These are phyloP conservation scores for Urosaurus nigricauda DNA, from an alignment of 2,797 vertebrate species.

Conservation along the genomic window DNA sequence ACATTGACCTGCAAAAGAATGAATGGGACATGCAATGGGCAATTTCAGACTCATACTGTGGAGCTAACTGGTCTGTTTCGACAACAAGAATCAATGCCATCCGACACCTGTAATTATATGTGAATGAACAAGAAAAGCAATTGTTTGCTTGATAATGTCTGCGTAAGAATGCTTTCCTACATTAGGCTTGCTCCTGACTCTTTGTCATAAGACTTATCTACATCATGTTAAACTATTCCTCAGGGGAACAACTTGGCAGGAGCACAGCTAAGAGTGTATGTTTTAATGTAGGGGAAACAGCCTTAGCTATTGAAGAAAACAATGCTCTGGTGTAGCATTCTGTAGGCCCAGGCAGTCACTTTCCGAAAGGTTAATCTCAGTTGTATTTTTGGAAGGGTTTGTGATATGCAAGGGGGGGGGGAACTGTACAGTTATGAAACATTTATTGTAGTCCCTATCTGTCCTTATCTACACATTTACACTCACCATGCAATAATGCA, in stretches of 20 bases:
- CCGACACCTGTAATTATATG: background rate
- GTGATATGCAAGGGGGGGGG: background rate
- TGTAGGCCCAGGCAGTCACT: background rate
- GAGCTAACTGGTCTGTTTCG: conserved; percentile 35
- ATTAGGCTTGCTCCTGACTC: background rate
- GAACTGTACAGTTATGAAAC: background rate
- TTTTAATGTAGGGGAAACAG: background rate
- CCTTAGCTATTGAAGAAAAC: background rate
- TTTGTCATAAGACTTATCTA: background rate
- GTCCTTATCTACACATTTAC: background rate
- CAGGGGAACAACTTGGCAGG: background rate
- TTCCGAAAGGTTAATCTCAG: background rate
- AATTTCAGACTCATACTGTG: conserved; percentile 18
- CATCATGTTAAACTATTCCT: conserved; percentile 5
- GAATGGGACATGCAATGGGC: background rate
- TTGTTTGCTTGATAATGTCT: background rate
- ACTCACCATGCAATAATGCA: background rate
- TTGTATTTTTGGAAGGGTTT: background rate
- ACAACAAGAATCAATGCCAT: background rate
- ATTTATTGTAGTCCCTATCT: background rate
- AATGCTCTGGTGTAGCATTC: background rate
- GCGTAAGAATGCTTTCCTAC: background rate
- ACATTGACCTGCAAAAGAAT: conserved; percentile 82
- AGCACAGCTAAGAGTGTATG: background rate
- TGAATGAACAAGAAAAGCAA: background rate